Evolutionary conservation across 2,113 vertebrate species (phyloP), one percentile per base, ranked within the genome.

Genomic region (Struthidea cinerea): DNA sequence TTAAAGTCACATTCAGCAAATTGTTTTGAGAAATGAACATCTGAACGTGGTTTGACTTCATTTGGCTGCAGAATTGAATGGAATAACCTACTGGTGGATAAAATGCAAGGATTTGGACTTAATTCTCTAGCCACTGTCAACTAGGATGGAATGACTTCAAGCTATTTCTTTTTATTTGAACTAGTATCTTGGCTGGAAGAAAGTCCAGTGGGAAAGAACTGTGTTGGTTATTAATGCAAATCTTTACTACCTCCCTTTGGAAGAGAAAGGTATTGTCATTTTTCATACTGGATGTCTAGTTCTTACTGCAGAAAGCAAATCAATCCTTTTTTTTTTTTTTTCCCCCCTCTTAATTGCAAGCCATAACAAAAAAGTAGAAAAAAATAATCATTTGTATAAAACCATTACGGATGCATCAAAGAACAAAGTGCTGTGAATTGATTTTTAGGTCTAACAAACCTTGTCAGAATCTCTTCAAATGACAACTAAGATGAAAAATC

Each of bases 171-270:
- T 56, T 28, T 78, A 84, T 64, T 93, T 89, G 86, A 80, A 87
- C 85, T 64, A 68, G 49, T 41, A 52, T 87, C 56, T 80, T 75
- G 75, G 37, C 37, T 75, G 85, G 50, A 94, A 84, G 42, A 94
- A 95, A 92, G 84, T 28, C 52, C 68, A 57, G 28, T 46, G 37
- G 83, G 61, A 44, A 94, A 84, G 59, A 81, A 93, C 32, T 22
- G 59, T 76, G 17, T 67, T 91, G 76, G 17, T 81, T 90, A 84
- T 94, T 90, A 94, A 96, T 64, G 75, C 56, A 96, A 95, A 90
- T 96, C 75, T 83, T 94, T 80, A 86, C 53, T 63, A 89, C 68
- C 83, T 81, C 44, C 49, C 41, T 90, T 92, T 47, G 89, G 71
- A 93, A 96, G 67, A 90, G 73, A 93, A 93, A 90, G 47, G 64